Conservation (phyloP, 2,797 vertebrate genomes). For the Hirundo rustica region DNA sequence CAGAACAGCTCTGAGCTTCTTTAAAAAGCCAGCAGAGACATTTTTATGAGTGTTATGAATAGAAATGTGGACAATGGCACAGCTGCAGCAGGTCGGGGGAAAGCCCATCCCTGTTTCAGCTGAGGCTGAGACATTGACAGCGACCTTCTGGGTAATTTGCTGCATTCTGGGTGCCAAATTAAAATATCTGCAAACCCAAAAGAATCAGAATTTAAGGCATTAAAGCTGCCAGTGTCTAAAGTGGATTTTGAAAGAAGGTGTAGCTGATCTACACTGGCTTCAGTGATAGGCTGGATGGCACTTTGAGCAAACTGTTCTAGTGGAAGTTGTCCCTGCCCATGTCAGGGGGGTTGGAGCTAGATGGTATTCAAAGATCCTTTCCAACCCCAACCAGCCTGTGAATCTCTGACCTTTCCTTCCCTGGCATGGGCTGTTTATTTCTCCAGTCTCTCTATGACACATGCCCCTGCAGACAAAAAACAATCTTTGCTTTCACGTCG, state of each 20-base stretch:
- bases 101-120: not conserved
- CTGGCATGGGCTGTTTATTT: not conserved
- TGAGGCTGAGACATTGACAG: not conserved
- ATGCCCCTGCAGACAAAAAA: not conserved
- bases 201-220: not conserved
- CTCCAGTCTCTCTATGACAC: not conserved
- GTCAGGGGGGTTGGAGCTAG: not conserved
- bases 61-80: not conserved
- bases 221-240: not conserved
- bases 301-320: not conserved
- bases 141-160: not conserved
- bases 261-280: rapidly evolving
- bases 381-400: not conserved
- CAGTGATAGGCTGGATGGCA: not conserved
- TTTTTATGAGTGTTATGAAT: not conserved
- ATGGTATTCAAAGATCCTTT: not conserved
- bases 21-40: not conserved
- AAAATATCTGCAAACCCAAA: not conserved
- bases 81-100: not conserved
- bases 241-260: not conserved
- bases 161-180: not conserved
- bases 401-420: not conserved
- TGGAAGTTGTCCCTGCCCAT: not conserved
- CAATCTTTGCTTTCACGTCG: constrained; percentile 22
- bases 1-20: not conserved